Conservation (phyloP, 2,888 invertebrate species). For the Blastobasis lacticolella region DNA sequence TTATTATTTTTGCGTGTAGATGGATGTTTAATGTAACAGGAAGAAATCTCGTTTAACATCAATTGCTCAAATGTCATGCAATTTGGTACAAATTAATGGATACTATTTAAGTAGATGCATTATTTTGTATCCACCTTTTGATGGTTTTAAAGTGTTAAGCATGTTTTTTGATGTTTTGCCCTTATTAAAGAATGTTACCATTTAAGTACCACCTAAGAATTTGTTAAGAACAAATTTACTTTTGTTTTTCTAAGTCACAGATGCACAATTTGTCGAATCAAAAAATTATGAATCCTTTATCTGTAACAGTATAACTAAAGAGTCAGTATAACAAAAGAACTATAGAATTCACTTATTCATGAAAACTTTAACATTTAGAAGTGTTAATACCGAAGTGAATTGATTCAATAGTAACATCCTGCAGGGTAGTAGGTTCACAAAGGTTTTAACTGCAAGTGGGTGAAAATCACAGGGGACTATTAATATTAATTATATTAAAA, state of each 20-base stretch:
- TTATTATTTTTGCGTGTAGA: conserved; percentile 40
- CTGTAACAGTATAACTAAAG: no score
- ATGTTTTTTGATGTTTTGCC: conserved; percentile 11
- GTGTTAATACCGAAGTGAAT: neutral
- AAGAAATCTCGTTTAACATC: conserved; percentile 23
- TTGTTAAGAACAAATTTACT: conserved; percentile 45
- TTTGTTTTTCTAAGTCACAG: conserved; percentile 54
- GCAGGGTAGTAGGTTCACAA: neutral
- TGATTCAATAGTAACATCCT: no score
- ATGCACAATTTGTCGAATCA: conserved; percentile 16
- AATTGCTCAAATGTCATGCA: conserved; percentile 44
- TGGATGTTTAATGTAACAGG: conserved; percentile 21
- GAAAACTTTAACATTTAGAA: neutral
- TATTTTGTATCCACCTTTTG: conserved; percentile 25
- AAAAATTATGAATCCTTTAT: no score
- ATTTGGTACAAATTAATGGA: conserved; percentile 34
- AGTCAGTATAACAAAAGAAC: no score
- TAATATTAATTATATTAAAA: neutral
- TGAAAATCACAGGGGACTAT: neutral
- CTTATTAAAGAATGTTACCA: conserved; percentile 33
- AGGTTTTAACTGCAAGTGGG: neutral
- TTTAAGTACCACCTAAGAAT: conserved; percentile 38
- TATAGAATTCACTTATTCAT: neutral
- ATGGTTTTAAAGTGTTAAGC: conserved; percentile 15
- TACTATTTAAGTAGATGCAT: conserved; percentile 4